phyloP scores from a whole-genome alignment of 2,888 invertebrate species.

The Limnephilus auricula region DNA sequence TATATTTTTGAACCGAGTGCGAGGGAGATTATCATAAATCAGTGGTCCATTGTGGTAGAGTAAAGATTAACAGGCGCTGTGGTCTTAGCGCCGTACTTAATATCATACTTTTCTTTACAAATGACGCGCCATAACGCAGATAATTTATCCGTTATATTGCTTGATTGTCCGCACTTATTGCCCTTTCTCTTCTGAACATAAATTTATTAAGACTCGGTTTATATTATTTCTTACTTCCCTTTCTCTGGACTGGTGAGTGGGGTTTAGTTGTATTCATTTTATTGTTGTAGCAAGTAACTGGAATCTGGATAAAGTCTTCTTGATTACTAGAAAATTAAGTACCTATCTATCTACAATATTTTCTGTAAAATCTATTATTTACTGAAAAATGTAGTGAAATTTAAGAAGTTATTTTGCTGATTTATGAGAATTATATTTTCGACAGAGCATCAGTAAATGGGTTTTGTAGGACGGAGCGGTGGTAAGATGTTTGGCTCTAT shows the following conservation, averaged over 20 bases:
- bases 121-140: constrained; percentile 48
- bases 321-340: background rate
- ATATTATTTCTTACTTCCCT: background rate
- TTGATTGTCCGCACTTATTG: constrained; percentile 37
- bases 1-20: constrained; percentile 60
- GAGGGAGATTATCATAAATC: constrained; percentile 60
- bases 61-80: constrained; percentile 57
- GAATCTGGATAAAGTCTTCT: background rate
- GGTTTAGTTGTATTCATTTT: background rate
- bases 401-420: no score
- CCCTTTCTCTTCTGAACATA: background rate
- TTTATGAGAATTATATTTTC: no score
- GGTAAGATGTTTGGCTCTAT: no score
- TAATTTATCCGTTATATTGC: constrained; percentile 47
- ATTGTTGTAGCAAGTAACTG: background rate
- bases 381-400: background rate
- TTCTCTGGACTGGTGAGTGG: background rate
- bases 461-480: no score
- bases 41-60: constrained; percentile 59
- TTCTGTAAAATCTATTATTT: background rate
- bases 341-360: background rate
- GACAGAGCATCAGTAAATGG: no score
- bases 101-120: constrained; percentile 58
- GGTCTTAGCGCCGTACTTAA: constrained; percentile 56
- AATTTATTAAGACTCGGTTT: background rate